These are phyloP conservation scores for Drosophila dives DNA, from an alignment of 2,888 invertebrate genomes.

Conservation along the genomic window DNA sequence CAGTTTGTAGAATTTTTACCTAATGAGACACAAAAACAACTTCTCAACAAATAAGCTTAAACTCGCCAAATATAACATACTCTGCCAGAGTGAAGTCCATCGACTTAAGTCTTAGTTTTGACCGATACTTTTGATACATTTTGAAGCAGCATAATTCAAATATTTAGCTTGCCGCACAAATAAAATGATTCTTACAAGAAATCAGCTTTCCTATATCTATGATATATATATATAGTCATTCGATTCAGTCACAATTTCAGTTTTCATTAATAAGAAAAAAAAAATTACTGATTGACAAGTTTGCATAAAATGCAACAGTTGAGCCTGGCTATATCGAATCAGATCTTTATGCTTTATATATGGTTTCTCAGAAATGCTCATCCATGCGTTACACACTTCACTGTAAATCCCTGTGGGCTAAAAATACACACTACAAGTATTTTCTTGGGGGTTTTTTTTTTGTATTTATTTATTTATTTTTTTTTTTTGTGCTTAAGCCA, in stretches of 20 bases:
- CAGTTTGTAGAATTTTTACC: conserved; percentile 1
- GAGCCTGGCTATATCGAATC: background rate
- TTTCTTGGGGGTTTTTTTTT: background rate
- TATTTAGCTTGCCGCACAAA: no score
- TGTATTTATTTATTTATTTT: background rate
- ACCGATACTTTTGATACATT: background rate
- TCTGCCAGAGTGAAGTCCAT: background rate
- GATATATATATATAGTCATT: background rate
- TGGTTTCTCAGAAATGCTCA: background rate
- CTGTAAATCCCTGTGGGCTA: background rate
- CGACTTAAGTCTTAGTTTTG: background rate
- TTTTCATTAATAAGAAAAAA: background rate
- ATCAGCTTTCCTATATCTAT: background rate
- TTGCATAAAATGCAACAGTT: background rate
- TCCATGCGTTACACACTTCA: background rate
- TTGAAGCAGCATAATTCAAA: background rate
- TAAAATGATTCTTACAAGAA: background rate
- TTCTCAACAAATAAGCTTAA: background rate
- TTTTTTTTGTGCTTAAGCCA: background rate
- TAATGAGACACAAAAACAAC: conserved; percentile 24
- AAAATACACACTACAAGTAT: background rate
- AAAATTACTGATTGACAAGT: background rate
- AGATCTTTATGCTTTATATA: background rate
- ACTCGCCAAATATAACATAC: background rate
- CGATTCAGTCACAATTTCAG: background rate